Evolutionary conservation across 2,888 invertebrate species (phyloP).

Genomic region (Cephus rjabovi): DNA sequence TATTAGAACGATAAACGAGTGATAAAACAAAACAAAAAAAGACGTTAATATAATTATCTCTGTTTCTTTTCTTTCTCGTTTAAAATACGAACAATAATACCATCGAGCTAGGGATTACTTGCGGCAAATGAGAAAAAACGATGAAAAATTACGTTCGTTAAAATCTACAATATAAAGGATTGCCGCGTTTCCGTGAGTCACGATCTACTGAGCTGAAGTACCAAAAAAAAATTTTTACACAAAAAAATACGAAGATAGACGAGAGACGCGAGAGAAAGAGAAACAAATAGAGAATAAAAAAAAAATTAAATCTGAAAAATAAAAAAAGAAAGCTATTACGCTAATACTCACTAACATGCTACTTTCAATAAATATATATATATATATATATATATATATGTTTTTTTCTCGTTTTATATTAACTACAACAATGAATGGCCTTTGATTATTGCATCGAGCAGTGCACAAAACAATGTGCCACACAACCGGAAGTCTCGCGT

Average conservation of each 20-base stretch:
- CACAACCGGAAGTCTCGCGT: slow-evolving; percentile 37
- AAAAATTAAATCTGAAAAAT: slow-evolving; percentile 24
- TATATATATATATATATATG: slow-evolving; percentile 35
- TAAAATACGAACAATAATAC: slow-evolving; percentile 19
- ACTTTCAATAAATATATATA: slow-evolving; percentile 47
- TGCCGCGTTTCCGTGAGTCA: background rate
- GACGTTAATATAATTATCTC: slow-evolving; percentile 15
- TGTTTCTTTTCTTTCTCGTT: slow-evolving; percentile 11
- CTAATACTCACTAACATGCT: slow-evolving; percentile 38
- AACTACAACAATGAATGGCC: slow-evolving; percentile 59
- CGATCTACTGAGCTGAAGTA: background rate
- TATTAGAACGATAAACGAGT: slow-evolving; percentile 25
- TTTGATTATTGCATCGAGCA: slow-evolving; percentile 60
- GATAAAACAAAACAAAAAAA: slow-evolving; percentile 12
- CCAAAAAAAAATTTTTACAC: background rate
- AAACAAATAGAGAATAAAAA: slow-evolving; percentile 11
- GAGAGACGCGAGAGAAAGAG: background rate
- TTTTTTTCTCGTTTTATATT: slow-evolving; percentile 33
- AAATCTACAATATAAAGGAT: background rate
- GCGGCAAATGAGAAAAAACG: background rate
- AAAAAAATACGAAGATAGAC: background rate
- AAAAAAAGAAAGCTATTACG: slow-evolving; percentile 35
- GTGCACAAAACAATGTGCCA: slow-evolving; percentile 47
- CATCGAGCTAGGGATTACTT: background rate
- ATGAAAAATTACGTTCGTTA: background rate